Evolutionary conservation across 2,888 invertebrate genomes (phyloP), one percentile per base, ranked within the genome.

Genomic region (Drosophila subquinaria): DNA sequence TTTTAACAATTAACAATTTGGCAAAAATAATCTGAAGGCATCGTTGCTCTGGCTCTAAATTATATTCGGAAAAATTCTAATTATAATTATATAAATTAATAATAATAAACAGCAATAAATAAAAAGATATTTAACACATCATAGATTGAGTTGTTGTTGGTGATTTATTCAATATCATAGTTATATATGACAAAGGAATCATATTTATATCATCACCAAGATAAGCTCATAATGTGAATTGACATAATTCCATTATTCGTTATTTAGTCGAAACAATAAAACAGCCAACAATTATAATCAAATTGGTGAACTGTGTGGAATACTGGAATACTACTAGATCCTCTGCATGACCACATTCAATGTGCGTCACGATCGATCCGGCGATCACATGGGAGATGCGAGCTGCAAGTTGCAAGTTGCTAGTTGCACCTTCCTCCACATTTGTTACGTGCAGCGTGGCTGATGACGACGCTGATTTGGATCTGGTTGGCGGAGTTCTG

Each of bases 361-460:
- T 82, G 82, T 83, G 83, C 79, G 86, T 84, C 82, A 85, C 82
- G 86, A 83, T 50, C 42, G 55, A 43, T 55, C 42, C 27, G 48
- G 4, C 27, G 47, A 48, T 69, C 70, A 76, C 69, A 71, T 74
- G 68, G 45, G 42, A 62, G 35, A 43, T 65, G 65, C 27, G 17
- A 48, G 63, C 2, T 27, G 48, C 43, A 20, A 73, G 69, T 67
- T 69, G 68, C 56, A 15, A 63, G 47, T 38, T 17, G 42, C 64
- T 20, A 51, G 51, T 55, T 69, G 73, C 70, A 77, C 70, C 76
- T 73, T 73, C 76, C 70, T 73, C 70, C 76, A 76, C 76, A 76
- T 82, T 82, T 81, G 81, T 83, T 83, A 81, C 81, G 83, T 81
- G 79, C 80, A 80, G 83, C 77, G 79, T 81, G 86, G 75, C 82